Percentiles rank a stretch among this genome's conserved stretches.
Evolutionary conservation across 1,140 invertebrate species (phyloP).

Genomic region (roundworm (Caenorhabditis elegans)): WBcel235 BX284605.5:9393001-9393500

Average conservation of each 20-base stretch:
- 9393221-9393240: background rate
- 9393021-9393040: no score
- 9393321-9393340: constrained; percentile 46
- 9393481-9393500: background rate
- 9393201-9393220: background rate
- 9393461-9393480: background rate
- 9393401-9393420: background rate
- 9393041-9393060: no score
- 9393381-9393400: constrained; percentile 19
- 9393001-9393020: no score
- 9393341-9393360: constrained; percentile 56
- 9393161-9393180: background rate
- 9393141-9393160: no score
- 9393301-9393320: constrained; percentile 31
- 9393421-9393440: background rate
- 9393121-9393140: background rate
- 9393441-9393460: no score
- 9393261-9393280: background rate
- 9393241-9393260: background rate
- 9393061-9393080: background rate
- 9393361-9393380: constrained; percentile 52
- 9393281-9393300: background rate
- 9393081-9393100: background rate
- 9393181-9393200: background rate
- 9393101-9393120: background rate